Base-by-base conservation (phyloP, 2,888 invertebrate genomes). In the Pelosia muscerda region DNA sequence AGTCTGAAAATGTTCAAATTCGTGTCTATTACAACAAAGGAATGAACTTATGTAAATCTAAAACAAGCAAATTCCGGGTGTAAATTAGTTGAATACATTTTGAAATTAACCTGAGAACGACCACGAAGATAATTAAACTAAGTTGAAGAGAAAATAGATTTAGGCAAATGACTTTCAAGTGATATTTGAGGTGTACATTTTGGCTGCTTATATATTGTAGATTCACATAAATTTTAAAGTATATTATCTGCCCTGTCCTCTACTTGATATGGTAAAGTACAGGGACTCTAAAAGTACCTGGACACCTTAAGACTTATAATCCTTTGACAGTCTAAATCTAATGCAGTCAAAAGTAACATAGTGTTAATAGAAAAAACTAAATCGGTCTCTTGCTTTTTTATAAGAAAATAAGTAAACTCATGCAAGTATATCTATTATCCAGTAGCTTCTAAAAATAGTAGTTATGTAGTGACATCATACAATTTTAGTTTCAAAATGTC, bases 161-260 rank as follows among this genome's bases (percentile, higher is more conserved):
- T 15, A 19, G 34, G 19, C 19, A 11, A 31, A 58, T 6, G 31
- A 65, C 65, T 56, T 62, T 56, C 49, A n/a, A 49, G n/a, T n/a
- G 49, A 49, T 28, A 23, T 49, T 49, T 19, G 49, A n/a, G n/a
- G 49, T 4, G 8, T 49, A n/a, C 6, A 19, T 49, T n/a, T 15
- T 49, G 6, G n/a, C 49, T 49, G 49, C 49, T n/a, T 49, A 49
- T n/a, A 49, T 49, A 38, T 49, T 49, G n/a, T 2, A 49, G 49
- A n/a, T 49, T 49, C 49, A 49, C 9, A n/a, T 49, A 49, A 19
- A 19, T 49, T 42, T 42, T 42, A 19, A 42, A 42, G 38, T 19
- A 42, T 42, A 42, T 6, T 15, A 11, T 11, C 34, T 11, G 34
- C 34, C 34, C 34, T 34, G 13, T 38, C 38, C 38, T 38, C 15